These are phyloP conservation scores for Listronotus oregonensis DNA, from an alignment of 1,140 invertebrate genomes.

Conservation along the genomic window DNA sequence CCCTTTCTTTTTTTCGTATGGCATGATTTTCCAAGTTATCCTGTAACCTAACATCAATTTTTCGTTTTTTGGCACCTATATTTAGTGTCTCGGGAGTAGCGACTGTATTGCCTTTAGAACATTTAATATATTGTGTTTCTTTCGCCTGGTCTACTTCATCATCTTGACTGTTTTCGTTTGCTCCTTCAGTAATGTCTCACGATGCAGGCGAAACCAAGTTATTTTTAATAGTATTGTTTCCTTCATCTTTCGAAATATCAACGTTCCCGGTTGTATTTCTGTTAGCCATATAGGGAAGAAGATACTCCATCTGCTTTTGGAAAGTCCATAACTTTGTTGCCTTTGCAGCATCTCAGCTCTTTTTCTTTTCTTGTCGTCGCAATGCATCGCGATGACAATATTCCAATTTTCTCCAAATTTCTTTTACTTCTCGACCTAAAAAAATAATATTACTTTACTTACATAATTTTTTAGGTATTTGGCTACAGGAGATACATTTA, in stretches of 20 bases:
- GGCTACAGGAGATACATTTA: slow-evolving; percentile 3
- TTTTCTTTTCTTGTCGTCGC: neutral
- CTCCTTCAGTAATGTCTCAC: slow-evolving; percentile 10
- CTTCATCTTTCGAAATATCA: neutral
- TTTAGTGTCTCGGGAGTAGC: neutral
- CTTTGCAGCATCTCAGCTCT: slow-evolving; percentile 21
- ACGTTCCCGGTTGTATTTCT: slow-evolving; percentile 8
- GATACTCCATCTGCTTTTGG: slow-evolving; percentile 35
- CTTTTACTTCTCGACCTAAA: slow-evolving; percentile 1
- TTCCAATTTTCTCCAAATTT: neutral
- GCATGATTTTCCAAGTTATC: slow-evolving; percentile 13
- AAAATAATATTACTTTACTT: too few species aligned
- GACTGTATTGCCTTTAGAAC: neutral
- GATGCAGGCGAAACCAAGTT: too few species aligned
- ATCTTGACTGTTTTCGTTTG: neutral
- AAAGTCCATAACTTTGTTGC: slow-evolving; percentile 30
- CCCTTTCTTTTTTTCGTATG: slow-evolving; percentile 12
- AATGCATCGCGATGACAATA: neutral
- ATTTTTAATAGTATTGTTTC: neutral
- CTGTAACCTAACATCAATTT: slow-evolving; percentile 10
- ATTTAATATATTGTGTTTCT: slow-evolving; percentile 5
- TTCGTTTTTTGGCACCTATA: slow-evolving; percentile 7
- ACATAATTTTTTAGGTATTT: slow-evolving; percentile 4
- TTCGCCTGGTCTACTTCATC: slow-evolving; percentile 15
- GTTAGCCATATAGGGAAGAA: slow-evolving; percentile 28